Percentiles rank a stretch among this genome's conserved stretches.
Evolutionary conservation across 2,113 vertebrate species (phyloP).

Genomic region (Passer montanus): DNA sequence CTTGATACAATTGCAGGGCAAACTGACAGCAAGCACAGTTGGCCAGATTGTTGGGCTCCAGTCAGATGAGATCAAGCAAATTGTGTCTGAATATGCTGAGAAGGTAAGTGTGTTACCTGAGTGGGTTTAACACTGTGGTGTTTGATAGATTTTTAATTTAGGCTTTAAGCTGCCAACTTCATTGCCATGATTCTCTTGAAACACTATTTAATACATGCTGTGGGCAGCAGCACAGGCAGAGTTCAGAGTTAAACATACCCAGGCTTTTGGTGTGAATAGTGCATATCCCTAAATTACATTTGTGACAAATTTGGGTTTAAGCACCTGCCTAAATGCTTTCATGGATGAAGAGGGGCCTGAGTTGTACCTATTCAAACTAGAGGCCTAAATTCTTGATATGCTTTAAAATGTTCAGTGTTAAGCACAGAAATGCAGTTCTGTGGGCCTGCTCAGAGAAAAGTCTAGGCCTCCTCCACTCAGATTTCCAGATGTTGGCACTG

Average conservation of each 20-base stretch:
- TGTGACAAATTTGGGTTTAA: neutral
- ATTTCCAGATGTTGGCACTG: neutral
- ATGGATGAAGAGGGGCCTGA: neutral
- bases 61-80: slow-evolving; percentile 95
- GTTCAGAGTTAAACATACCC: neutral
- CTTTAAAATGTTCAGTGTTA: neutral
- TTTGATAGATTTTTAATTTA: neutral
- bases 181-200: neutral
- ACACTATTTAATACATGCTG: neutral
- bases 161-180: neutral
- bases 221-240: neutral
- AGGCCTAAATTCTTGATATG: neutral
- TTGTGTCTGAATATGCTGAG: slow-evolving; percentile 91
- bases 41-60: slow-evolving; percentile 95
- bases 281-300: neutral
- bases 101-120: slow-evolving; percentile 70
- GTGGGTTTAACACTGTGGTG: neutral
- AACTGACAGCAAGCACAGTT: slow-evolving; percentile 89
- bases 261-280: neutral
- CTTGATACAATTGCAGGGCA: slow-evolving; percentile 77
- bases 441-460: neutral
- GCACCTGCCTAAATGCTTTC: neutral
- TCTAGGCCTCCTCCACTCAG: neutral
- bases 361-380: neutral
- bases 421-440: neutral